Conservation (phyloP, 2,888 invertebrate genomes). For the Tachina grossa region DNA sequence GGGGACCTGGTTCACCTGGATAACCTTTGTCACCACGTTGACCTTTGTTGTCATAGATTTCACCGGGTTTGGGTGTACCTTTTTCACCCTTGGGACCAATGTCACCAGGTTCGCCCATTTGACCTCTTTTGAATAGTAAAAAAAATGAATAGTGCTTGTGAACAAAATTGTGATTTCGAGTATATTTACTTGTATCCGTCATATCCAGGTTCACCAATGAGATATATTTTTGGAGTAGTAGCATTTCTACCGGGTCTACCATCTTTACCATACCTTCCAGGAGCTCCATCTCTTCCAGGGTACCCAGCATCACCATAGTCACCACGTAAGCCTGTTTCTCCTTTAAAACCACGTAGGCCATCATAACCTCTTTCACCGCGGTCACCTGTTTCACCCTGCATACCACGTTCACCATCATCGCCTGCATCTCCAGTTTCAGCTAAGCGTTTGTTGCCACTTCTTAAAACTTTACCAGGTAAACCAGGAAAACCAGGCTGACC, state of each 20-base stretch:
- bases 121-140: conserved; percentile 79
- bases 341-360: conserved; percentile 79
- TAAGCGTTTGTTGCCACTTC: conserved; percentile 73
- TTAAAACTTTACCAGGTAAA: conserved; percentile 76
- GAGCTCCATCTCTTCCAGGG: conserved; percentile 81
- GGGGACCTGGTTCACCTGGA: conserved; percentile 84
- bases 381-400: conserved; percentile 78
- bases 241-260: conserved; percentile 84
- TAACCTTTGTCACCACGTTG: conserved; percentile 83
- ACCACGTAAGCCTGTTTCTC: conserved; percentile 79
- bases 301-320: conserved; percentile 80
- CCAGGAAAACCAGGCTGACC: conserved; percentile 83
- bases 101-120: conserved; percentile 83
- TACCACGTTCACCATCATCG: conserved; percentile 81
- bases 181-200: conserved; percentile 78
- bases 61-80: conserved; percentile 84
- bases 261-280: conserved; percentile 84
- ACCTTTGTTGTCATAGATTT: conserved; percentile 83
- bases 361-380: conserved; percentile 77
- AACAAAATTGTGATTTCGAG: background rate
- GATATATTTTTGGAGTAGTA: conserved; percentile 75
- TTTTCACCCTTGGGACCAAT: conserved; percentile 84
- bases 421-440: conserved; percentile 77
- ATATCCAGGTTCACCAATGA: conserved; percentile 78
- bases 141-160: background rate